Evolutionary conservation across 2,888 invertebrate genomes (phyloP), one percentile per base, ranked within the genome.

Genomic region (Nezara viridula): DNA sequence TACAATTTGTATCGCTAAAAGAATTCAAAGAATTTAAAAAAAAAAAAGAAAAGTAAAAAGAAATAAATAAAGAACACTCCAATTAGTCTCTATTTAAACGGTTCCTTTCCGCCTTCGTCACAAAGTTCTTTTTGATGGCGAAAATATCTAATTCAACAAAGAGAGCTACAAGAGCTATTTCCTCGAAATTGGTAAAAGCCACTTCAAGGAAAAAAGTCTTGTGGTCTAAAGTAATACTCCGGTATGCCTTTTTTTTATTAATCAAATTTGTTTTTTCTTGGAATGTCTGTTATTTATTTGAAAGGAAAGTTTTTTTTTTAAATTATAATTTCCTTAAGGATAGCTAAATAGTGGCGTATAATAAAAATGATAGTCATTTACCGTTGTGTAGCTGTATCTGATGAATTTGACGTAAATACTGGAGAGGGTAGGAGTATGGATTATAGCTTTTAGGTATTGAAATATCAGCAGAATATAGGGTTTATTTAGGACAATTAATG

Each of bases 91-190:
- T 6, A 2, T 73, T 37, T 2, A 32, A 16, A 32, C 16, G 27
- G 14, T 27, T 27, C 14, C 60, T 60, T 60, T 60, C 9, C 19
- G 16, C 1, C 19, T 0, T 0, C 32, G 2, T 16, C 66, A 73
- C 66, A 37, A 73, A 73, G 19, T 73, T 73, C 32, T 73, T 32
- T 73, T 14, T 7, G 37, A 73, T 37, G 24, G 6, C 37, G 66
- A 73, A 73, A 37, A 37, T 73, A 73, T 73, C 66, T 73, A 5
- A 37, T 73, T 73, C 16, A 37, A 73, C 66, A 32, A 73, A 73
- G 66, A 21, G 66, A 73, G 7, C 19, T 37, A 27, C 60, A 73
- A 37, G 21, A 73, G 66, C 66, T 73, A 37, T 37, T 73, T 32
- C 66, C 37, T 37, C 0, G 32, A 73, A 37, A 73, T 21, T 37